These are phyloP conservation scores for Agelaius tricolor DNA, from an alignment of 2,113 vertebrate species.

Conservation along the genomic window DNA sequence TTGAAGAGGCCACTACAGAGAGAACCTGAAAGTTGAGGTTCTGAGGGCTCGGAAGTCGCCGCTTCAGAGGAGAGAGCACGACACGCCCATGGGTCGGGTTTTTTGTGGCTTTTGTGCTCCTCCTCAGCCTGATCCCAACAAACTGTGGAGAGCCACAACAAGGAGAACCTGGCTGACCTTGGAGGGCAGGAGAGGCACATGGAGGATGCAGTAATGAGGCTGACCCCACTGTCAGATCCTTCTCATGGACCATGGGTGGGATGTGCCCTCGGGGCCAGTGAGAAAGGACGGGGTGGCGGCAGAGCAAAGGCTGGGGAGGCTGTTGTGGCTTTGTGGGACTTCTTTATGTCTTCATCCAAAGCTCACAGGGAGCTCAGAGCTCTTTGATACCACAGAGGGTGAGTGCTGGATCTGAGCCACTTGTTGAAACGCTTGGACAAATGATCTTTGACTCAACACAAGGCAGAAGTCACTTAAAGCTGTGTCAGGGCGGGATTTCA, in stretches of 20 bases:
- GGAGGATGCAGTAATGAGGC: not conserved
- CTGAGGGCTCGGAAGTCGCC: not conserved
- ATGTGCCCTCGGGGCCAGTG: rapidly evolving
- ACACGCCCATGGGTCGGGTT: not conserved
- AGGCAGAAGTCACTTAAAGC: not conserved
- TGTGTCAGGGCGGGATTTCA: not conserved
- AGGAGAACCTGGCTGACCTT: constrained; percentile 33
- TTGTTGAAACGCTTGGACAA: not conserved
- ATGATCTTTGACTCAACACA: not conserved
- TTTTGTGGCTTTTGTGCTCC: not conserved
- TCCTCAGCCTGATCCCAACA: not conserved
- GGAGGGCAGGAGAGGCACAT: not conserved
- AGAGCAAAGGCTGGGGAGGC: not conserved
- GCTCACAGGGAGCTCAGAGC: not conserved
- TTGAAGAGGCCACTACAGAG: constrained; percentile 50
- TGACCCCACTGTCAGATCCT: not conserved
- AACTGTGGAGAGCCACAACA: not conserved
- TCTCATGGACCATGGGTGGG: not conserved
- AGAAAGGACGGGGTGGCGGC: not conserved
- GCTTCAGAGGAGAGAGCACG: not conserved
- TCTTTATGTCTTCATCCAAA: not conserved
- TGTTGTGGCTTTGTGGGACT: not conserved
- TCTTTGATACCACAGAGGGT: not conserved
- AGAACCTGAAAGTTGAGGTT: not conserved
- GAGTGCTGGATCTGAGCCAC: not conserved